Conservation (phyloP, 2,797 vertebrate species). For the Psittacula echo region DNA sequence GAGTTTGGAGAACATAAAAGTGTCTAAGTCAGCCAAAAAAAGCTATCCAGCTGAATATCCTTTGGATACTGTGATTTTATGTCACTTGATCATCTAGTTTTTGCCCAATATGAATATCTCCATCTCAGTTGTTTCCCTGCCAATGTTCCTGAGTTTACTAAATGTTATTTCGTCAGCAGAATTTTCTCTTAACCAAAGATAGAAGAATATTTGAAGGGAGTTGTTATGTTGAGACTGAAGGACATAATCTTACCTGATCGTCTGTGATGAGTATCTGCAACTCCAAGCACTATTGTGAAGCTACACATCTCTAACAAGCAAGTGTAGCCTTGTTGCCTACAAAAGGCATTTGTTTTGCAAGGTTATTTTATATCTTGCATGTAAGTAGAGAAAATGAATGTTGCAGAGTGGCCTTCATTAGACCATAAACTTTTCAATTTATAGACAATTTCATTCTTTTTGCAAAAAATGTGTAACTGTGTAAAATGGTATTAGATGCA, state of each 20-base stretch:
- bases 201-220: neutral
- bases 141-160: neutral
- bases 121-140: neutral
- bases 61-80: neutral
- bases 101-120: neutral
- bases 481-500: neutral
- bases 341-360: neutral
- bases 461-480: neutral
- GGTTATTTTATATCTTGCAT: neutral
- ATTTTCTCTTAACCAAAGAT: neutral
- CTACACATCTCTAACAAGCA: neutral
- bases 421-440: neutral
- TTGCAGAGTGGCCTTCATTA: neutral
- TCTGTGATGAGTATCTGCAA: neutral
- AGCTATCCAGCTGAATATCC: neutral
- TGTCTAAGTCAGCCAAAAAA: neutral
- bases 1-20: neutral
- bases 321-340: neutral
- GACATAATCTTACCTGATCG: neutral
- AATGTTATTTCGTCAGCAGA: neutral
- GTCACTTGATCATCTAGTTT: neutral
- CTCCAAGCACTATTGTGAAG: neutral
- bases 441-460: neutral
- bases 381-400: neutral
- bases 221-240: neutral